Percentiles rank a stretch among this genome's conserved stretches.
Conservation (phyloP, 2,888 invertebrate genomes). For the Drosophila mayaguana region DNA sequence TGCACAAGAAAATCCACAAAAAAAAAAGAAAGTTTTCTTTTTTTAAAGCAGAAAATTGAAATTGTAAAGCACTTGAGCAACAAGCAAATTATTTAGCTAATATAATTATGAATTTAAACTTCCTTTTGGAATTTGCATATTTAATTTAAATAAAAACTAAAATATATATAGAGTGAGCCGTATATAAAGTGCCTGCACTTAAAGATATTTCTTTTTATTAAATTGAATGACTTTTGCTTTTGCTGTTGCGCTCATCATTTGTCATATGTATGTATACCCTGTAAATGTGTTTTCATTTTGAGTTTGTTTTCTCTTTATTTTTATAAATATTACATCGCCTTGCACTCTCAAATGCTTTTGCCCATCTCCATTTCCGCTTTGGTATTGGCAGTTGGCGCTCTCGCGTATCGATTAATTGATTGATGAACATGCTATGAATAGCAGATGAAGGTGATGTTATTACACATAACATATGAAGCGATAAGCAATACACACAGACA, state of each 20-base stretch:
- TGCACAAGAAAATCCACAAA: slow-evolving; percentile 11
- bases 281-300: neutral
- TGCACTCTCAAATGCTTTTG: slow-evolving; percentile 12
- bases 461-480: slow-evolving; percentile 66
- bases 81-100: neutral
- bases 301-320: slow-evolving; percentile 9
- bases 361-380: slow-evolving; percentile 22
- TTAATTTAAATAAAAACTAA: neutral
- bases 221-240: slow-evolving; percentile 1
- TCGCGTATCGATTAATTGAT: slow-evolving; percentile 78
- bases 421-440: slow-evolving; percentile 79
- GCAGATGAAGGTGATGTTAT: slow-evolving; percentile 70
- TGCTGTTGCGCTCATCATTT: slow-evolving; percentile 13
- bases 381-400: slow-evolving; percentile 34
- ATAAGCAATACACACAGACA: slow-evolving; percentile 44
- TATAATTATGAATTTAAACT: neutral
- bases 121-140: neutral
- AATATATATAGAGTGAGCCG: neutral
- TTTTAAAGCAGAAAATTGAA: slow-evolving; percentile 2
- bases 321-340: slow-evolving; percentile 34
- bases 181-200: neutral
- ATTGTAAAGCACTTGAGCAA: slow-evolving; percentile 8
- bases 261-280: slow-evolving; percentile 27
- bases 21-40: neutral
- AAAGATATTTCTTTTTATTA: neutral